Conservation (phyloP, 2,888 invertebrate species). For the Epistrophe eligans region DNA sequence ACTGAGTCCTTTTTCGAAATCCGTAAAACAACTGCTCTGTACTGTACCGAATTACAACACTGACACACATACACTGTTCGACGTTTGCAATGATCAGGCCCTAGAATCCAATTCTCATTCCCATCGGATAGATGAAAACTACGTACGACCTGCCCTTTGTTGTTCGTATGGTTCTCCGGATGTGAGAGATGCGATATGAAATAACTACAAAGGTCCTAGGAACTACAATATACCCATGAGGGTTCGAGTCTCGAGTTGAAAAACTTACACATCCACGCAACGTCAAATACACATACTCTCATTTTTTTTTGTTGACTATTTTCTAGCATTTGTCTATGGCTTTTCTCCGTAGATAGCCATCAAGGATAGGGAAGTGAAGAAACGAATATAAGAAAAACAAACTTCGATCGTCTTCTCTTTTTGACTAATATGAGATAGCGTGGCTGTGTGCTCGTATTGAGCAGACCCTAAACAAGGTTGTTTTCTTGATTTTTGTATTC, state of each 20-base stretch:
- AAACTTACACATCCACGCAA: conserved; percentile 19
- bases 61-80: conserved; percentile 68
- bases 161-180: conserved; percentile 30
- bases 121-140: conserved; percentile 44
- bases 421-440: conserved; percentile 15
- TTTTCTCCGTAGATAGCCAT: conserved; percentile 52
- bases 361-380: conserved; percentile 46
- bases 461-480: conserved; percentile 35
- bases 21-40: conserved; percentile 42
- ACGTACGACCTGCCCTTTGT: conserved; percentile 30
- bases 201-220: conserved; percentile 64
- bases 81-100: conserved; percentile 48
- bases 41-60: conserved; percentile 69
- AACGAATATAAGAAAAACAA: conserved; percentile 53
- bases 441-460: neutral
- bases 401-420: conserved; percentile 47
- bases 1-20: conserved; percentile 43
- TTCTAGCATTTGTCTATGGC: conserved; percentile 67
- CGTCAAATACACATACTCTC: neutral
- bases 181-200: conserved; percentile 51
- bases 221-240: conserved; percentile 11
- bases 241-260: conserved; percentile 49
- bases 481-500: conserved; percentile 38
- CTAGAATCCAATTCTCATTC: conserved; percentile 50
- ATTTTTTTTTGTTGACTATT: conserved; percentile 33